phyloP scores from a whole-genome alignment of 2,113 vertebrate species.

The Thalassarche chlororhynchos region DNA sequence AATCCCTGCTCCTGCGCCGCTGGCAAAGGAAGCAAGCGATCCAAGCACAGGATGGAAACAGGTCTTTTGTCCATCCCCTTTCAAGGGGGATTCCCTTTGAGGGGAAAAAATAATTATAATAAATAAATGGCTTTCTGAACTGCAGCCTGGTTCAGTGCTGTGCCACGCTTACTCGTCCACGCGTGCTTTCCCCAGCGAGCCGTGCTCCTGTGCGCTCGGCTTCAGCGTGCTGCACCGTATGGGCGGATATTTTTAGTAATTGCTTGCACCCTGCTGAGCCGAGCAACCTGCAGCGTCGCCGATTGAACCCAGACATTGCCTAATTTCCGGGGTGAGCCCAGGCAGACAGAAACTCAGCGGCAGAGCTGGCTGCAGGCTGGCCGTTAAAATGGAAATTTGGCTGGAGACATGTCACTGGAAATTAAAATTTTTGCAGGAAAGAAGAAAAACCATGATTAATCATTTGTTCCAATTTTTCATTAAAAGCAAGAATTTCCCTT shows the following conservation, averaged over 20 bases:
- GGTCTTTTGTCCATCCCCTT: not conserved
- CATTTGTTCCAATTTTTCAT: not conserved
- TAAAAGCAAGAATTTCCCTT: conserved; percentile 23
- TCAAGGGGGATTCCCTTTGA: not conserved
- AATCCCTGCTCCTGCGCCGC: not conserved
- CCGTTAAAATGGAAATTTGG: not conserved
- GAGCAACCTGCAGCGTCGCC: not conserved
- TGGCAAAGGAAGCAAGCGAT: accelerated
- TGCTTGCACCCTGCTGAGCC: not conserved
- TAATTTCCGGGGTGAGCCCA: not conserved
- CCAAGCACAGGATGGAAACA: not conserved
- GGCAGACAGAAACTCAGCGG: not conserved
- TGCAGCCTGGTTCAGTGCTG: not conserved
- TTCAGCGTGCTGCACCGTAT: accelerated
- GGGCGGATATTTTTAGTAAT: accelerated
- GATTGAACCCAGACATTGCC: not conserved
- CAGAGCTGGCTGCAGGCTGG: accelerated
- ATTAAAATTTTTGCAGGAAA: not conserved
- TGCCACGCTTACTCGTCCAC: accelerated
- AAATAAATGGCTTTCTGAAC: not conserved
- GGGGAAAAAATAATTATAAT: not conserved
- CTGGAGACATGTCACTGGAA: not conserved
- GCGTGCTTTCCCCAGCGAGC: accelerated
- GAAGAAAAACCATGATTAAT: not conserved
- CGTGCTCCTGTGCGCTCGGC: accelerated